These are phyloP conservation scores for Pelobates fuscus DNA, from an alignment of 2,113 vertebrate genomes.

Conservation along the genomic window DNA sequence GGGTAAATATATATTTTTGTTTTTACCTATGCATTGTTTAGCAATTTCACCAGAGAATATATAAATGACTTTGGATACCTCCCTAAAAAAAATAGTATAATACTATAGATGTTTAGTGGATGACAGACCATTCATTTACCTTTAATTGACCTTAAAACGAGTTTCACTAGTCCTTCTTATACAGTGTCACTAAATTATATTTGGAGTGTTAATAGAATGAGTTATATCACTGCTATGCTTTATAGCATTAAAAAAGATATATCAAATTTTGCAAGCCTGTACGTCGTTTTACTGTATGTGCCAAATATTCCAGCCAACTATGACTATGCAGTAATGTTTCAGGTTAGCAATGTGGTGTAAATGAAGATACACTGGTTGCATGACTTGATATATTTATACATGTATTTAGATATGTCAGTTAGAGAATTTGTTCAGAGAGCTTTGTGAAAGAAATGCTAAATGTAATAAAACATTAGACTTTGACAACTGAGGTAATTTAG, in stretches of 20 bases:
- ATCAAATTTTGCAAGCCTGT: constrained; percentile 32
- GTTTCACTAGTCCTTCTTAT: neutral
- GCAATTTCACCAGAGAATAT: too few species aligned
- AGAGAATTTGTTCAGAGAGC: too few species aligned
- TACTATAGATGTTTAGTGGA: too few species aligned
- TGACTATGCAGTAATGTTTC: constrained; percentile 3
- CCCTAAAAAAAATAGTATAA: too few species aligned
- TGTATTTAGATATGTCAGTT: too few species aligned
- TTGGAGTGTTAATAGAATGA: constrained; percentile 28
- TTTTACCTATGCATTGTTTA: too few species aligned
- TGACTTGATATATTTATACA: neutral
- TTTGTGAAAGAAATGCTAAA: too few species aligned
- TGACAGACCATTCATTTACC: too few species aligned
- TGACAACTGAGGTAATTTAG: too few species aligned
- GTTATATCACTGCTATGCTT: constrained; percentile 14
- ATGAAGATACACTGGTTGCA: neutral
- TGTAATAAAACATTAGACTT: too few species aligned
- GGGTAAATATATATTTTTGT: too few species aligned
- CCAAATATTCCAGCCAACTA: constrained; percentile 18
- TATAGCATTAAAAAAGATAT: constrained; percentile 32
- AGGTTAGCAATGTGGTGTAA: constrained; percentile 1
- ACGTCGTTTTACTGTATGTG: constrained; percentile 9
- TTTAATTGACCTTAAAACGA: neutral
- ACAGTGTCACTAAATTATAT: constrained; percentile 23
- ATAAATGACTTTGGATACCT: too few species aligned